Conservation (phyloP, 2,888 invertebrate genomes). For the Sesia bembeciformis region DNA sequence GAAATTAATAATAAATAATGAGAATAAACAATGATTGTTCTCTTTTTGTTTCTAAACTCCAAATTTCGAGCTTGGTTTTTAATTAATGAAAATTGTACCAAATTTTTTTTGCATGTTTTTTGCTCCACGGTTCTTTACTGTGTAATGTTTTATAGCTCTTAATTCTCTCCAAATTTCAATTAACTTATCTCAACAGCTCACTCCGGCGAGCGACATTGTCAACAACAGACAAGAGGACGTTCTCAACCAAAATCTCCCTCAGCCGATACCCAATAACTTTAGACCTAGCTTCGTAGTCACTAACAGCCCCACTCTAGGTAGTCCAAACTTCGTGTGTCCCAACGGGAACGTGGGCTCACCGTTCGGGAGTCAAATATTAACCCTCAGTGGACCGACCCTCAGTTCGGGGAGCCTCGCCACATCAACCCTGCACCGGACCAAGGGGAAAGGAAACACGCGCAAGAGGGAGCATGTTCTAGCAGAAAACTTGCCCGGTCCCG, state of each 20-base stretch:
- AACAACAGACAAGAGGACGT: constrained; percentile 52
- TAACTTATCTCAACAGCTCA: constrained; percentile 30
- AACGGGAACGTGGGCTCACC: constrained; percentile 58
- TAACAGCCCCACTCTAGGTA: constrained; percentile 63
- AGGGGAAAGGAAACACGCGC: constrained; percentile 64
- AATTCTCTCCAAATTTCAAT: too few relatives aligned
- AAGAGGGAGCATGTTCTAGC: constrained; percentile 86
- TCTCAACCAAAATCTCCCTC: constrained; percentile 53
- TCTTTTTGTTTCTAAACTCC: too few relatives aligned
- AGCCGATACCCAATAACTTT: constrained; percentile 46
- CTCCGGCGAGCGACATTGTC: constrained; percentile 43
- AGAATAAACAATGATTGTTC: too few relatives aligned
- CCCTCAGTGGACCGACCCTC: constrained; percentile 57
- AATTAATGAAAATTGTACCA: too few relatives aligned
- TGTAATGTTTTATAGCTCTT: too few relatives aligned
- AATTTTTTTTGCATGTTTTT: too few relatives aligned
- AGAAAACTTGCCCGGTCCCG: constrained; percentile 89
- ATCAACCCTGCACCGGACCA: constrained; percentile 64
- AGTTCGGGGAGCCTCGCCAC: constrained; percentile 61
- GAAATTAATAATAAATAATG: too few relatives aligned
- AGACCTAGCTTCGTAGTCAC: constrained; percentile 54
- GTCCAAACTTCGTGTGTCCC: constrained; percentile 66
- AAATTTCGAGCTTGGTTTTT: too few relatives aligned
- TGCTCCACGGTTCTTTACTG: too few relatives aligned
- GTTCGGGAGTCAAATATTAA: constrained; percentile 53